phyloP scores from a whole-genome alignment of 2,888 invertebrate genomes.

The Drosophila maculinotata region DNA sequence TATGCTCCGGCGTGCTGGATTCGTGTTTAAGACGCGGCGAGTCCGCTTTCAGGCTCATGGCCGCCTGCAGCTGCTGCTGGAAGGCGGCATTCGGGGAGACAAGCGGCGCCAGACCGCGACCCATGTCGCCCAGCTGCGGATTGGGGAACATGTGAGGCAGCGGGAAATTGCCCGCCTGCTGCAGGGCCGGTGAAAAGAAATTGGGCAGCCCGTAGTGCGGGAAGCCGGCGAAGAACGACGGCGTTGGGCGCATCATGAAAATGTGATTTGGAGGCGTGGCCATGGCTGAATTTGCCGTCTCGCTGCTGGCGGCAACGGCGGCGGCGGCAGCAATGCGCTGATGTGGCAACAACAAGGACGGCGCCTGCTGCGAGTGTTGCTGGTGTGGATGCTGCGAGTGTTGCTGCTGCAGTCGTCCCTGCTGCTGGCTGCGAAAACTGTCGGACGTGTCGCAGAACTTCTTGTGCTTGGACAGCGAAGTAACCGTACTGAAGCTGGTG shows the following conservation, averaged over 20 bases:
- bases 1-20: constrained; percentile 41
- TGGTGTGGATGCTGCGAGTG: constrained; percentile 83
- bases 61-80: constrained; percentile 67
- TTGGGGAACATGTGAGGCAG: constrained; percentile 86
- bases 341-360: constrained; percentile 60
- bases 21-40: constrained; percentile 32
- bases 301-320: too few relatives aligned
- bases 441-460: constrained; percentile 95
- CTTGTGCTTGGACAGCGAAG: constrained; percentile 97
- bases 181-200: constrained; percentile 87
- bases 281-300: constrained; percentile 79
- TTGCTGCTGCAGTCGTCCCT: constrained; percentile 50
- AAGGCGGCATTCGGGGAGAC: constrained; percentile 58
- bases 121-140: constrained; percentile 85
- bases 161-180: constrained; percentile 84
- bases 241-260: constrained; percentile 89
- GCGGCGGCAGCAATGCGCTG: constrained; percentile 36
- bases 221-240: constrained; percentile 89
- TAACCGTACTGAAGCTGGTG: constrained; percentile 95
- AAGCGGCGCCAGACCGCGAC: constrained; percentile 84
- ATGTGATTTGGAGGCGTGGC: constrained; percentile 88
- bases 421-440: constrained; percentile 46
- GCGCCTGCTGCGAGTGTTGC: constrained; percentile 85
- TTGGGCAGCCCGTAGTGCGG: constrained; percentile 86
- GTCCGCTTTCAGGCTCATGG: constrained; percentile 43